These are phyloP conservation scores for Nysson spinosus DNA, from an alignment of 2,888 invertebrate genomes.

Conservation along the genomic window DNA sequence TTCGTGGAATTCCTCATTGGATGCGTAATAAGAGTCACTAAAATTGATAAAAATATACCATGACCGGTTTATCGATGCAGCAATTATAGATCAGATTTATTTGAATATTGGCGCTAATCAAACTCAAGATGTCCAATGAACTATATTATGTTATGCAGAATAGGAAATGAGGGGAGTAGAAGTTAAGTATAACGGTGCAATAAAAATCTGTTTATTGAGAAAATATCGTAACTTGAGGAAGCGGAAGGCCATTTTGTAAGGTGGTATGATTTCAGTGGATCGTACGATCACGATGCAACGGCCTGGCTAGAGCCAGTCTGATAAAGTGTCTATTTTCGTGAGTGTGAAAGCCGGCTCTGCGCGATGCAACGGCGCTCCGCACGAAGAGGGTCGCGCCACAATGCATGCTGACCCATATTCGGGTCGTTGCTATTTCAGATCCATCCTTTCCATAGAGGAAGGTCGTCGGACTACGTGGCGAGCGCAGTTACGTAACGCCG, in stretches of 20 bases:
- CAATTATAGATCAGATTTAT: too few relatives aligned
- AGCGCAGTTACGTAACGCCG: constrained; percentile 56
- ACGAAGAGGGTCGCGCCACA: constrained; percentile 75
- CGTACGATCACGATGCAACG: constrained; percentile 29
- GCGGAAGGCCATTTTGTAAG: background rate
- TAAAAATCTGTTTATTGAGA: too few relatives aligned
- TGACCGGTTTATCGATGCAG: too few relatives aligned
- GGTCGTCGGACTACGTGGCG: constrained; percentile 72
- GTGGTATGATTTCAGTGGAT: constrained; percentile 24
- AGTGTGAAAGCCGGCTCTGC: constrained; percentile 65
- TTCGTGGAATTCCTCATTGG: too few relatives aligned
- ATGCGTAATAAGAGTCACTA: too few relatives aligned
- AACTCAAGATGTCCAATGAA: too few relatives aligned
- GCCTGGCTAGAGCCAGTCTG: constrained; percentile 57
- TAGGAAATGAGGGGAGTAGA: too few relatives aligned
- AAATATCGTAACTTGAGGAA: too few relatives aligned
- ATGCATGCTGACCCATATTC: constrained; percentile 78
- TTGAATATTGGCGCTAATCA: too few relatives aligned
- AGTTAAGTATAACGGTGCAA: too few relatives aligned
- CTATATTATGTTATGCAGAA: too few relatives aligned
- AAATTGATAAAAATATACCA: too few relatives aligned
- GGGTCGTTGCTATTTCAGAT: constrained; percentile 78
- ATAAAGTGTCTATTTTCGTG: constrained; percentile 73
- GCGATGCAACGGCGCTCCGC: constrained; percentile 59
- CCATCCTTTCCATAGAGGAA: constrained; percentile 78